Evolutionary conservation across 2,797 vertebrate species (phyloP), one percentile per base, ranked within the genome.

Genomic region (Coreius guichenoti): DNA sequence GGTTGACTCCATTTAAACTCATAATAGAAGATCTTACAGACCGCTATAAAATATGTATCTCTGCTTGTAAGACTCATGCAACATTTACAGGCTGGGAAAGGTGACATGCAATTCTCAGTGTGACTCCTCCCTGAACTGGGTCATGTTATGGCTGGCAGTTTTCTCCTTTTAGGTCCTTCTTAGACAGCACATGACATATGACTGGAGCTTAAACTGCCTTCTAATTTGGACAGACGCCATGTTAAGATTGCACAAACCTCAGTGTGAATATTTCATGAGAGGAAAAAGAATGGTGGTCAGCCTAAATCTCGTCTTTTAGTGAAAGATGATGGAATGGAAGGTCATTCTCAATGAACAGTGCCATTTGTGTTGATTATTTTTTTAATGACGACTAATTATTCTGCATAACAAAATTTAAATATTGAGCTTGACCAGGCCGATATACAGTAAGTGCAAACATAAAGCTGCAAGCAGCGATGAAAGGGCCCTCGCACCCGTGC

Each of bases 181-280:
- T 70, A 83, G 85, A 86, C 76, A 61, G 51, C 58, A 77, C 82
- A 80, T 88, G 49, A 83, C 51, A 11, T 2, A 13, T 14, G 29
- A 76, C 26, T 51, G 73, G 58, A 81, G 56, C 87, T 26, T 43
- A 58, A 81, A 84, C 29, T 80, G 67, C 43, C 47, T 76, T 87
- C 49, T 88, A 74, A 90, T 92, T 89, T 88, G 78, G 56, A 87
- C 45, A 56, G 56, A 74, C 85, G 68, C 54, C 63, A 43, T 73
- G 83, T 86, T 90, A 49, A 73, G 82, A 83, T 89, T 89, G 82
- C 49, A 68, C 43, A 47, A 85, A 29, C 65, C 85, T 39, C 68
- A 36, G 73, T 88, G 86, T 93, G 86, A 89, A 91, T 89, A 87
- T 92, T 91, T 83, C 77, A 91, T 89, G 86, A 81, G 79, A 51